Evolutionary conservation across 2,113 vertebrate genomes (phyloP).

Genomic region (Lampris megalopsis): DNA sequence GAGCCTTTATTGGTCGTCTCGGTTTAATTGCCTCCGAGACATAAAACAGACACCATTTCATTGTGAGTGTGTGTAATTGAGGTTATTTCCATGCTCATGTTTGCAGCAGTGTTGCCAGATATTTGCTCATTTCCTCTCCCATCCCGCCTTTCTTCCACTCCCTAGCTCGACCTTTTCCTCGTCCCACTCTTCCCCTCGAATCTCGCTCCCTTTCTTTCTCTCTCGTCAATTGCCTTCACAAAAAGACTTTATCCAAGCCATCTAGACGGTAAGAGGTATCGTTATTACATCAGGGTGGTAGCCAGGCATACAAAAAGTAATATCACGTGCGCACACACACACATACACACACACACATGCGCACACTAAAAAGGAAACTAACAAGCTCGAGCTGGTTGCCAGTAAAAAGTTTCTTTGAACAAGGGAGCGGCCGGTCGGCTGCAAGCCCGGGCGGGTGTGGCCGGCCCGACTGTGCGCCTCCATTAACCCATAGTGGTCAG

Average conservation of each 20-base stretch:
- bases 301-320: neutral
- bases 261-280: neutral
- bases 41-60: slow-evolving; percentile 27
- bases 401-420: slow-evolving; percentile 31
- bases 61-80: slow-evolving; percentile 20
- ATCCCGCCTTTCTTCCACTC: slow-evolving; percentile 4
- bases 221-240: slow-evolving; percentile 5
- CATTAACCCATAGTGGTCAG: slow-evolving; percentile 20
- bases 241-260: neutral
- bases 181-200: neutral
- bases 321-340: neutral
- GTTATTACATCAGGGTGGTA: neutral
- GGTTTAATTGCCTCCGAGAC: slow-evolving; percentile 16
- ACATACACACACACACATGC: slow-evolving; percentile 6
- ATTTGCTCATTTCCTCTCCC: slow-evolving; percentile 44
- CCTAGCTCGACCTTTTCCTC: neutral
- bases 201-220: neutral
- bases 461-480: slow-evolving; percentile 5
- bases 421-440: slow-evolving; percentile 4
- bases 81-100: slow-evolving; percentile 38
- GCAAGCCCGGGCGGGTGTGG: slow-evolving; percentile 36
- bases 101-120: slow-evolving; percentile 4
- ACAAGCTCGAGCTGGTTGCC: neutral
- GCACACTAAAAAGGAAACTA: slow-evolving; percentile 23
- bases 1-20: slow-evolving; percentile 14